phyloP scores from a whole-genome alignment of 2,888 invertebrate genomes.

The Eristalis intricaria region DNA sequence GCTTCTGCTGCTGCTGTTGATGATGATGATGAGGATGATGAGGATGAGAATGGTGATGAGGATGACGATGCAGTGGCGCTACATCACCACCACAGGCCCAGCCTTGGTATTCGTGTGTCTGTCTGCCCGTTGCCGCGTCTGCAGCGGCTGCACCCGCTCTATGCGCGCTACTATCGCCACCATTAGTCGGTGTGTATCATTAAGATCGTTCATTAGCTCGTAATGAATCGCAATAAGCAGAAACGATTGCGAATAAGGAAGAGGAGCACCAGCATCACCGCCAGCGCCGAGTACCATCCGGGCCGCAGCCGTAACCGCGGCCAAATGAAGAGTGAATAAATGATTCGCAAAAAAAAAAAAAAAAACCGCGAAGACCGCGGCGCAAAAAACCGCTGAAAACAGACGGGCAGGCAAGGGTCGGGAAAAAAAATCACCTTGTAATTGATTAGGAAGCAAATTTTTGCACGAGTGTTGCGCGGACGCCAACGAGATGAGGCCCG shows the following conservation, averaged over 20 bases:
- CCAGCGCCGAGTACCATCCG: background rate
- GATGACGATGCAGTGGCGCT: conserved; percentile 49
- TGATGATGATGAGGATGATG: conserved; percentile 24
- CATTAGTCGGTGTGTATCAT: conserved; percentile 61
- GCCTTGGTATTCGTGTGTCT: background rate
- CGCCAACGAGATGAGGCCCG: background rate
- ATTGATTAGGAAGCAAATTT: conserved; percentile 59
- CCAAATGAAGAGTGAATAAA: conserved; percentile 50
- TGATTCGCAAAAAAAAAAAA: conserved; percentile 27
- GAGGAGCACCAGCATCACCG: conserved; percentile 23
- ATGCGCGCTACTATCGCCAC: conserved; percentile 31
- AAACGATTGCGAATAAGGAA: conserved; percentile 61
- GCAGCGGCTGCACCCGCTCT: conserved; percentile 6
- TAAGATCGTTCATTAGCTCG: conserved; percentile 68
- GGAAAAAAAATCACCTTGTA: conserved; percentile 27
- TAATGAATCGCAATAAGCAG: conserved; percentile 68
- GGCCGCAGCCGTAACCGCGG: background rate
- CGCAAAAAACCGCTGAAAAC: conserved; percentile 11
- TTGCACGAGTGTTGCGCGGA: conserved; percentile 30
- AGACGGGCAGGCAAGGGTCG: background rate
- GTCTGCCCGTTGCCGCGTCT: background rate
- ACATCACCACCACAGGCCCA: conserved; percentile 6
- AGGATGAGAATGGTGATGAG: conserved; percentile 25
- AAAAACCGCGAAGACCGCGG: conserved; percentile 6
- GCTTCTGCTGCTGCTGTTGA: background rate